Conservation (phyloP, 2,888 invertebrate species). For the Amphipoea lucens region DNA sequence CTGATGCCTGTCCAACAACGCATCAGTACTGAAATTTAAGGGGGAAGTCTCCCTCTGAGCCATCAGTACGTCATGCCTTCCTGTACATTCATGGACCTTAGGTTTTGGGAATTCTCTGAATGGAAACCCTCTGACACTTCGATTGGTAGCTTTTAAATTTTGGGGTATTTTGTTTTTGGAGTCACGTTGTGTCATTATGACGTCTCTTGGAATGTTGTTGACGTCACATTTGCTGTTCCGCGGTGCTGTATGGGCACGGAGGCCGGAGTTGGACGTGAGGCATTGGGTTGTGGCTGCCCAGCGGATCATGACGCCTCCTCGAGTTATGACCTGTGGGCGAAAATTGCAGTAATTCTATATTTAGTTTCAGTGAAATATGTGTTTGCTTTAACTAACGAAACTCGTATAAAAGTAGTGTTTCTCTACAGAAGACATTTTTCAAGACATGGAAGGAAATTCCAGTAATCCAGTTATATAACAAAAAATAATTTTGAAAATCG, state of each 20-base stretch:
- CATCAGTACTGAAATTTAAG: conserved; percentile 65
- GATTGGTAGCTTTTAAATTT: neutral
- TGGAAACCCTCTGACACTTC: neutral
- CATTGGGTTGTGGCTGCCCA: conserved; percentile 89
- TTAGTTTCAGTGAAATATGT: no score
- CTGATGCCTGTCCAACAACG: conserved; percentile 77
- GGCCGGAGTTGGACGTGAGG: conserved; percentile 75
- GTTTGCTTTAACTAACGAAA: no score
- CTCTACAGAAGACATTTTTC: no score
- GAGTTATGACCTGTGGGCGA: conserved; percentile 83
- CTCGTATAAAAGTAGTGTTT: no score
- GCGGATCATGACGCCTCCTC: conserved; percentile 85
- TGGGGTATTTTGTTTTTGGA: conserved; percentile 3
- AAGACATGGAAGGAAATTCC: no score
- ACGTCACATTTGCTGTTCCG: conserved; percentile 75
- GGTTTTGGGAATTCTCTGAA: neutral
- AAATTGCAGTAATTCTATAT: neutral
- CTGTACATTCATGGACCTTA: neutral
- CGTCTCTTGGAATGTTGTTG: conserved; percentile 34
- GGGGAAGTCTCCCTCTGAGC: conserved; percentile 36
- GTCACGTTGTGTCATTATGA: conserved; percentile 34
- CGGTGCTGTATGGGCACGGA: conserved; percentile 74
- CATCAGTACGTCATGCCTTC: conserved; percentile 41
- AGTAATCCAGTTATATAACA: no score
- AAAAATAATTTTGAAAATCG: no score